A percentile compares a stretch with the other conserved stretches of the same genome.
phyloP scores from a whole-genome alignment of 2,113 vertebrate genomes.

The Pheucticus melanocephalus region DNA sequence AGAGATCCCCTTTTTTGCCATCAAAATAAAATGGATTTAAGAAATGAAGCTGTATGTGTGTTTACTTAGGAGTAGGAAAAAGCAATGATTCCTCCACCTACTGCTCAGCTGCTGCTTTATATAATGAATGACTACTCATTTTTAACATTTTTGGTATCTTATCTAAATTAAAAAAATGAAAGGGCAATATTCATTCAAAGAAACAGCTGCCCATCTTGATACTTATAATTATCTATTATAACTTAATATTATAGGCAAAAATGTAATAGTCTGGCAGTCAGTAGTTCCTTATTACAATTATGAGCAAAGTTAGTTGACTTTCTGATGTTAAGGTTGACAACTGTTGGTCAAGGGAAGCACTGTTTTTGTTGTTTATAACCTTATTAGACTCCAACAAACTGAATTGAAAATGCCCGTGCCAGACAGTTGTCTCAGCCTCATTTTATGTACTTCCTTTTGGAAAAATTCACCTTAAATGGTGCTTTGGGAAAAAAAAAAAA shows the following conservation, averaged over 20 bases:
- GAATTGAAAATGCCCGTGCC: neutral
- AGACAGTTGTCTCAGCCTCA: neutral
- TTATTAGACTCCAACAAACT: neutral
- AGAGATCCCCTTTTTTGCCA: neutral
- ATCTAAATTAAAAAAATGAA: neutral
- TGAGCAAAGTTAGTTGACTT: neutral
- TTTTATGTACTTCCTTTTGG: neutral
- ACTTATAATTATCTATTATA: neutral
- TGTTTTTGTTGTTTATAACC: neutral
- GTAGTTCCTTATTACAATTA: neutral
- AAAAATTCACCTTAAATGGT: neutral
- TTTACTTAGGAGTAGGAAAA: slow-evolving; percentile 39
- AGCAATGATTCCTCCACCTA: slow-evolving; percentile 56
- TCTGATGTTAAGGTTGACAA: neutral
- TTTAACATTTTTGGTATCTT: slow-evolving; percentile 17
- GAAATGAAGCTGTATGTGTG: neutral
- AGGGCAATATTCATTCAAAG: neutral
- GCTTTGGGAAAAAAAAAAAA: neutral
- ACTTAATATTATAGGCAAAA: neutral
- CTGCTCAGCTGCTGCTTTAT: slow-evolving; percentile 60
- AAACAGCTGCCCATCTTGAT: slow-evolving; percentile 5
- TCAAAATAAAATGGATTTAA: slow-evolving; percentile 1
- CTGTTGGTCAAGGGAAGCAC: neutral
- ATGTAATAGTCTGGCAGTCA: neutral
- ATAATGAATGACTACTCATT: slow-evolving; percentile 54